These are phyloP conservation scores for Apostichopus californicus DNA, from an alignment of 35 echinoderm and acorn worm genomes.

Conservation along the genomic window DNA sequence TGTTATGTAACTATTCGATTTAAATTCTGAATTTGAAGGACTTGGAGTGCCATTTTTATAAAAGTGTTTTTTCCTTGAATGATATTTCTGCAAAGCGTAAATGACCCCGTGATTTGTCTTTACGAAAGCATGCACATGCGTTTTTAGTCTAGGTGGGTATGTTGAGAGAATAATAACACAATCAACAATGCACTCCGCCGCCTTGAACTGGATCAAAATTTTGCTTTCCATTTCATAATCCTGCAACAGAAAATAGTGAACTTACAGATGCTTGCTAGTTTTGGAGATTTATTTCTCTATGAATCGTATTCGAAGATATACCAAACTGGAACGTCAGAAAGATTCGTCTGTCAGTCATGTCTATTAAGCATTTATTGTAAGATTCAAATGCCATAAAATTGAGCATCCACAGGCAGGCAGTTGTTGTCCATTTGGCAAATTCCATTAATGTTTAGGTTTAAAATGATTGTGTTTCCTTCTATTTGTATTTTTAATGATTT, in stretches of 20 bases:
- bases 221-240: not conserved
- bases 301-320: no score
- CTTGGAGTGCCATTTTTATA: not conserved
- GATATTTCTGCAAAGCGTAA: not conserved
- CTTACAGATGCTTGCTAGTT: no score
- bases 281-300: no score
- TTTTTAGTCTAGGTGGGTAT: not conserved
- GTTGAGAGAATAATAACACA: slow-evolving; percentile 2
- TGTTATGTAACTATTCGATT: not conserved
- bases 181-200: not conserved
- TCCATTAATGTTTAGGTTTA: not conserved
- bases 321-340: no score
- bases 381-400: not conserved
- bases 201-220: not conserved
- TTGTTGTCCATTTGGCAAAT: not conserved
- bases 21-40: not conserved
- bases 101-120: not conserved
- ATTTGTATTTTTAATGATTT: not conserved
- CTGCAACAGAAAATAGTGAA: no score
- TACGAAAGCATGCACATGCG: not conserved
- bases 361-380: slow-evolving; percentile 4
- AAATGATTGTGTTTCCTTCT: not conserved
- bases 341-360: not conserved
- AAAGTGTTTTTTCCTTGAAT: not conserved
- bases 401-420: not conserved